phyloP scores from a whole-genome alignment of 1,140 invertebrate species.

The Temnothorax nylanderi region DNA sequence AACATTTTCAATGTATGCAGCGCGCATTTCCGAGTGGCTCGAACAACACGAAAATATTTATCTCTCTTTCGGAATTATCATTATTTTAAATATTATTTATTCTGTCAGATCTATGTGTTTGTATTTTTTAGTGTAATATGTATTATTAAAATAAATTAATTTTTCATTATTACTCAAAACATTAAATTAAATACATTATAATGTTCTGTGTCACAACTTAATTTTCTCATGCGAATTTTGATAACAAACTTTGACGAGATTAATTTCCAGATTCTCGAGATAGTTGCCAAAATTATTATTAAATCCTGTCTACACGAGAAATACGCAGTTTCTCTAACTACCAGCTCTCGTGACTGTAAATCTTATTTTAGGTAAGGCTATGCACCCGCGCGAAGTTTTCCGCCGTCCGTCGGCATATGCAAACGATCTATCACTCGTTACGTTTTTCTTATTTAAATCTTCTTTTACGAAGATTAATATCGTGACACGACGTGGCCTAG shows the following conservation, averaged over 20 bases:
- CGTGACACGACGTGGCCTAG: not conserved
- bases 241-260: constrained; percentile 25
- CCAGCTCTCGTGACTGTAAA: constrained; percentile 27
- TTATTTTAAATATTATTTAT: not conserved
- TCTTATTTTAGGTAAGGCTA: constrained; percentile 47
- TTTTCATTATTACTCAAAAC: not conserved
- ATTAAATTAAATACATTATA: not conserved
- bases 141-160: not conserved
- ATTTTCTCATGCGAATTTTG: not conserved
- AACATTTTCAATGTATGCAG: not conserved
- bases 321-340: constrained; percentile 21
- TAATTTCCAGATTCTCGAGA: constrained; percentile 44
- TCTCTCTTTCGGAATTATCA: not conserved
- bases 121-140: not conserved
- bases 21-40: not conserved
- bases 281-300: constrained; percentile 64
- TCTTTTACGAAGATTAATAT: constrained; percentile 11
- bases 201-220: not conserved
- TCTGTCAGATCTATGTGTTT: no score
- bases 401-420: not conserved
- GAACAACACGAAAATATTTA: not conserved
- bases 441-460: no score
- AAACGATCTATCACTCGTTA: not conserved
- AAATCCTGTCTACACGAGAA: constrained; percentile 27
- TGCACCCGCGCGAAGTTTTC: not conserved